Base-by-base conservation (phyloP, 2,888 invertebrate genomes). In the Meliscaeva auricollis region DNA sequence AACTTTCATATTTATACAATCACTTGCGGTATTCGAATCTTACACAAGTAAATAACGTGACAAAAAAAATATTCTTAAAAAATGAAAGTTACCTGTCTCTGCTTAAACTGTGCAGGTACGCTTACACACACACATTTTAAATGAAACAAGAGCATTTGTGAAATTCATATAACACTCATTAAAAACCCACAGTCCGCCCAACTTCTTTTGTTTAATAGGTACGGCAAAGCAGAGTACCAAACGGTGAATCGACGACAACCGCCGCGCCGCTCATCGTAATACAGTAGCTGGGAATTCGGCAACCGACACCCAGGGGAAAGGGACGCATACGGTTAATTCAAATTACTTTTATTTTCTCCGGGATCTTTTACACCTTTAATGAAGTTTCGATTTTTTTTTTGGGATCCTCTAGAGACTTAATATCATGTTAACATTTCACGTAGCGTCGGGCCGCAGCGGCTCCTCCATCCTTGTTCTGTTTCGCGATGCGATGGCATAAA, bases 321-420 rank as follows among this genome's bases (percentile, higher is more conserved):
- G 64, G 62, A 50, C 52, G 68, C 79, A n/a, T n/a, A 38, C 69
- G 62, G 56, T 70, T 70, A 80, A 84, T 84, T 84, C 84, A 80
- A 75, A 84, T 76, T 76, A 62, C 70, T 64, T 80, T 54, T 54
- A 80, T 72, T 70, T 75, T 72, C 70, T 26, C 46, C 32, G 38
- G 70, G 46, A 72, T 80, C 80, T 80, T 80, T 79, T 76, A 76
- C 80, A 72, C 75, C 80, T 75, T 60, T 84, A 84, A 84, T 84
- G 72, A 84, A 80, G 84, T 80, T 76, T 58, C 22, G 26, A 6
- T 64, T 62, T 44, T 77, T 52, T 74, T 38, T 30, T 60, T 9
- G 35, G 30, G 15, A n/a, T 30, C 8, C 48, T 30, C 11, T 7
- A 38, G 60, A 60, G 79, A 73, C 80, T 69, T 70, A 41, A 69